These are phyloP conservation scores for Agrochola macilenta DNA, from an alignment of 2,888 invertebrate genomes.

Conservation along the genomic window DNA sequence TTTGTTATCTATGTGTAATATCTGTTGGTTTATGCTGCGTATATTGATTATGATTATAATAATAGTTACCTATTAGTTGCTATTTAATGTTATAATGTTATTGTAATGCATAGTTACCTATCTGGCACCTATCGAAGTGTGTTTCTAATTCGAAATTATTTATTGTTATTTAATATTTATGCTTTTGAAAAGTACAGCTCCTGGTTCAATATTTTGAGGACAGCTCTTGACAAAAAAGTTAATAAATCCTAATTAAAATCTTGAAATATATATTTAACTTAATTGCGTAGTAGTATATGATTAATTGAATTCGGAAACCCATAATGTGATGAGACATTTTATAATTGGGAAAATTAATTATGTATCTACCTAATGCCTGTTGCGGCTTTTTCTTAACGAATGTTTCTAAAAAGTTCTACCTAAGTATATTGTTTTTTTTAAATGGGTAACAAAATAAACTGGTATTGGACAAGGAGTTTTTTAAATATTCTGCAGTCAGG, in stretches of 20 bases:
- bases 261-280: background rate
- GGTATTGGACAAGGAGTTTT: background rate
- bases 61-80: conserved; percentile 22
- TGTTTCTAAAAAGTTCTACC: background rate
- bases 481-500: background rate
- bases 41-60: conserved; percentile 20
- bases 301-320: background rate
- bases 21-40: conserved; percentile 28
- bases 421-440: background rate
- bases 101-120: conserved; percentile 6
- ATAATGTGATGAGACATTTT: background rate
- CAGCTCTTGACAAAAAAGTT: background rate
- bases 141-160: background rate
- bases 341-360: background rate
- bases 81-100: conserved; percentile 21
- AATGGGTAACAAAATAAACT: background rate
- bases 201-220: background rate
- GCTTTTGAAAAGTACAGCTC: conserved; percentile 21
- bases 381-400: background rate
- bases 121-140: background rate
- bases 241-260: background rate
- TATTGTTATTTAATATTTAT: conserved; percentile 14
- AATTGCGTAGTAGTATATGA: too few species aligned
- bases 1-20: background rate
- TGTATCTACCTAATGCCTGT: background rate